These are phyloP conservation scores for Microcebus griseorufus DNA, from an alignment of 2,113 vertebrate species.

Conservation along the genomic window DNA sequence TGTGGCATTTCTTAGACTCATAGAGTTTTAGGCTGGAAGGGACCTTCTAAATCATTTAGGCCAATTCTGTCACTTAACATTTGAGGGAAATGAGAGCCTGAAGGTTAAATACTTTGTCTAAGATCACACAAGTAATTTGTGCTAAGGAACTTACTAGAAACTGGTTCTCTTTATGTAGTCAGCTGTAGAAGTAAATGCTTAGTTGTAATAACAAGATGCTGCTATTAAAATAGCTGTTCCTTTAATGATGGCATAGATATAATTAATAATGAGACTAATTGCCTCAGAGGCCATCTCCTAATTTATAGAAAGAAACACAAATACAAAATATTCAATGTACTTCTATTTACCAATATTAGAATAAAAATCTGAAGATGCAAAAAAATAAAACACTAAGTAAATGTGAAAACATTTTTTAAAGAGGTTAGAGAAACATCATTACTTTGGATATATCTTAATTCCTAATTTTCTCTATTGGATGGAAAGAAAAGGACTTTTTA, in stretches of 20 bases:
- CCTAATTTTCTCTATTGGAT: background rate
- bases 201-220: background rate
- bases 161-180: background rate
- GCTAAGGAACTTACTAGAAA: background rate
- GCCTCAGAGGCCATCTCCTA: background rate
- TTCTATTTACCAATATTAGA: background rate
- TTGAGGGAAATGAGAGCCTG: background rate
- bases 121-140: background rate
- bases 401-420: background rate
- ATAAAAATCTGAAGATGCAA: background rate
- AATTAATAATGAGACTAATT: background rate
- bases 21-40: too few relatives aligned
- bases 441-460: background rate
- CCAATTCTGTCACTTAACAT: background rate
- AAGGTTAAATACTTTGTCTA: background rate
- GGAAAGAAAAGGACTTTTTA: background rate
- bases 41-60: too few relatives aligned
- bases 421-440: background rate
- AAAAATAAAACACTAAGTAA: background rate
- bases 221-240: background rate
- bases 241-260: background rate
- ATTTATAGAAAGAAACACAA: slow-evolving; percentile 12
- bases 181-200: background rate
- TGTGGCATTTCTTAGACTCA: too few relatives aligned
- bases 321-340: background rate